Conservation (phyloP, 2,888 invertebrate genomes). For the Oligia strigilis region DNA sequence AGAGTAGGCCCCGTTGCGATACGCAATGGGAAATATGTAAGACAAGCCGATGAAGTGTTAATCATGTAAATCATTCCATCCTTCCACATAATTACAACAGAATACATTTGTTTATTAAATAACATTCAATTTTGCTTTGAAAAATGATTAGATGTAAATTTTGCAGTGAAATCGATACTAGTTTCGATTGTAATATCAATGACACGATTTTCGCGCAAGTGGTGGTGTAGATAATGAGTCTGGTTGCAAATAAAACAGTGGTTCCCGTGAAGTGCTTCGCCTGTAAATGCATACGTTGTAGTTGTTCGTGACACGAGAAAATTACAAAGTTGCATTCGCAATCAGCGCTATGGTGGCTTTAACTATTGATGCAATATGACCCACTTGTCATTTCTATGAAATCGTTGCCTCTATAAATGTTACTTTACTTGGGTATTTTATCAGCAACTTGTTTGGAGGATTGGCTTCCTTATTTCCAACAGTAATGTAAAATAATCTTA, state of each 20-base stretch:
- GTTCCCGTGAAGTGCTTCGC: slow-evolving; percentile 63
- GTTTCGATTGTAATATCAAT: slow-evolving; percentile 66
- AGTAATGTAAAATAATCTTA: slow-evolving; percentile 33
- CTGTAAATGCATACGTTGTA: slow-evolving; percentile 67
- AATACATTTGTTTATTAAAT: slow-evolving; percentile 50
- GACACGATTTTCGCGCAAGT: slow-evolving; percentile 57
- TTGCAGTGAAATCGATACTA: slow-evolving; percentile 63
- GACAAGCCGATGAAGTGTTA: slow-evolving; percentile 67
- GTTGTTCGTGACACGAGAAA: slow-evolving; percentile 79
- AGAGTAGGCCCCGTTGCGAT: slow-evolving; percentile 31
- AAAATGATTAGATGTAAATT: slow-evolving; percentile 50
- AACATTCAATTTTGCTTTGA: slow-evolving; percentile 44
- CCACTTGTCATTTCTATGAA: slow-evolving; percentile 84
- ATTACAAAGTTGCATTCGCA: slow-evolving; percentile 82
- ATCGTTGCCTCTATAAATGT: slow-evolving; percentile 69
- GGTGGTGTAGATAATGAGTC: slow-evolving; percentile 58
- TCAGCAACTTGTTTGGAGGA: slow-evolving; percentile 44
- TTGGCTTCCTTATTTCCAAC: slow-evolving; percentile 54
- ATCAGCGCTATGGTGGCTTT: slow-evolving; percentile 82
- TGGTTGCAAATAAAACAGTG: slow-evolving; percentile 65
- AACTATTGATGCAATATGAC: slow-evolving; percentile 87
- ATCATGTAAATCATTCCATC: slow-evolving; percentile 71
- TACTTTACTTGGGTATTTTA: slow-evolving; percentile 54
- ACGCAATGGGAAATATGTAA: slow-evolving; percentile 71
- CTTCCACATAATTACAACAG: slow-evolving; percentile 69